Evolutionary conservation across 2,888 invertebrate genomes (phyloP), one percentile per base, ranked within the genome.

Genomic region (Thyatira batis): DNA sequence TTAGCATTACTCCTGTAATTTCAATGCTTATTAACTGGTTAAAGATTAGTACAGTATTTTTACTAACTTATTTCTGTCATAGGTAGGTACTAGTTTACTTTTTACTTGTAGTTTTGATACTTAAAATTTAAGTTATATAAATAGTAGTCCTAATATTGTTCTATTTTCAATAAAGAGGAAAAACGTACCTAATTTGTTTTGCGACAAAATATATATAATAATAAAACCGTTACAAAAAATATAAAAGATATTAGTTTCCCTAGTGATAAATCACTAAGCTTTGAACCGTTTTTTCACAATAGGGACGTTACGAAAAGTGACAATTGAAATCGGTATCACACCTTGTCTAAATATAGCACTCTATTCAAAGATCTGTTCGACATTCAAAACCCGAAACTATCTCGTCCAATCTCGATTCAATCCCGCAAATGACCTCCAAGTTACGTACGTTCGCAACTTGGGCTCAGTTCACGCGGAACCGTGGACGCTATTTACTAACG

Each of bases 401-500:
- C 21, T 9, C 11, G 17, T n/a, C 39, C 46, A 62, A 53, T 57
- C 48, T 54, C 49, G 44, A 45, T 46, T 62, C 66, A 57, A 54
- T 65, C 52, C 52, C 45, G 45, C 48, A 44, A 55, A 65, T 64
- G 54, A 63, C 57, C 51, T 57, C 28, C 25, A 28, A 33, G 28
- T 51, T 58, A 58, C 58, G 52, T 63, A 51, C 50, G 23, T 61
- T 53, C 21, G 23, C 21, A 64, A 62, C 58, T 68, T 64, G 50
- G 50, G 52, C 58, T 54, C 59, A 51, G 58, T 46, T 60, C 50
- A 58, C 53, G 52, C 53, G 49, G 49, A 60, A 58, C 63, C 53
- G 50, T 51, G 58, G 61, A 68, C 57, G 58, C 63, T 71, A 64
- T 71, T 64, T 60, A 64, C 66, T 69, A 71, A 65, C 65, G 67